Evolutionary conservation across 1,140 invertebrate genomes (phyloP).

Genomic region (Carposina sasakii): DNA sequence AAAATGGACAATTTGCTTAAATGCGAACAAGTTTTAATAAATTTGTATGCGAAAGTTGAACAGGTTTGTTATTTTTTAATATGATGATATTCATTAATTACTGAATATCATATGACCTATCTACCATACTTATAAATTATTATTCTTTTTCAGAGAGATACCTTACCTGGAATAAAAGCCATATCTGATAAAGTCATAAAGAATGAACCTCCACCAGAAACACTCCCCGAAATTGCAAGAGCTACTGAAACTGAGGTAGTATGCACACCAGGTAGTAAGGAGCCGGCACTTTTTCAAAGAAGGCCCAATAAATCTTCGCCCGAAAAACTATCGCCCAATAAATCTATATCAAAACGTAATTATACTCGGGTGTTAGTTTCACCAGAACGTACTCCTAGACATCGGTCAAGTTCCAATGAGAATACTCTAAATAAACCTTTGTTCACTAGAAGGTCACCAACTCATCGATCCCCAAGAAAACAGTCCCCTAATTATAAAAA

Average conservation of each 20-base stretch:
- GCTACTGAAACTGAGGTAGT: conserved; percentile 40
- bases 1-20: conserved; percentile 77
- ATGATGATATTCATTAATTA: conserved; percentile 4
- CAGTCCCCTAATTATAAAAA: conserved; percentile 37
- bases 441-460: conserved; percentile 48
- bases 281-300: conserved; percentile 59
- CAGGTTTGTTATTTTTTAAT: conserved; percentile 56
- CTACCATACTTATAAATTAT: conserved; percentile 11
- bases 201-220: conserved; percentile 32
- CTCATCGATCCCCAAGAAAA: conserved; percentile 31
- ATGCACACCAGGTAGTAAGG: conserved; percentile 49
- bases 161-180: conserved; percentile 17
- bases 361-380: conserved; percentile 59
- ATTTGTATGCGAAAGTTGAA: conserved; percentile 76
- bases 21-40: conserved; percentile 78
- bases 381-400: conserved; percentile 34
- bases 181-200: conserved; percentile 25
- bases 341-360: conserved; percentile 31
- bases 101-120: no score
- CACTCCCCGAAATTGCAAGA: conserved; percentile 51
- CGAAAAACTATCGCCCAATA: conserved; percentile 10
- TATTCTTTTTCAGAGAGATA: conserved; percentile 40
- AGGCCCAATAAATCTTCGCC: conserved; percentile 41
- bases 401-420: conserved; percentile 23
- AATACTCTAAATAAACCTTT: conserved; percentile 29